These are phyloP conservation scores for Pachycephus smyrnensis DNA, from an alignment of 2,888 invertebrate genomes.

Conservation along the genomic window DNA sequence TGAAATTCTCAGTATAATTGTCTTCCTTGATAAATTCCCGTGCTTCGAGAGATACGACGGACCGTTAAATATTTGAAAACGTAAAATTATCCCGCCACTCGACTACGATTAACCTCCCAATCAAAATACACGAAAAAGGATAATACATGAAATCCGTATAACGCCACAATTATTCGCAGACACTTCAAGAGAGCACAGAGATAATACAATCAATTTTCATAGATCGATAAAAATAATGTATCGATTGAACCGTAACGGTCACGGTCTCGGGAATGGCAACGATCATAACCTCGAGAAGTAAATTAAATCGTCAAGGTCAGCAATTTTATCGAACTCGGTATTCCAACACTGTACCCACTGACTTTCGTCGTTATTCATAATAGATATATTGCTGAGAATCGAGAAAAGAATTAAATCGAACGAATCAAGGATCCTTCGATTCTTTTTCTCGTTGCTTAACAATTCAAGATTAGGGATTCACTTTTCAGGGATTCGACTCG, in stretches of 20 bases:
- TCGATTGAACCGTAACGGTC: neutral
- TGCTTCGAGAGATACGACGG: neutral
- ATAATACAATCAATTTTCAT: neutral
- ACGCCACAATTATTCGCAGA: neutral
- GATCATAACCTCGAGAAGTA: neutral
- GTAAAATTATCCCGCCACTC: neutral
- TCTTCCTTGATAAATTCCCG: neutral
- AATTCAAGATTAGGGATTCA: neutral
- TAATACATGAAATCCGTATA: neutral
- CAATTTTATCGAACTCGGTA: neutral
- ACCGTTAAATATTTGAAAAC: neutral
- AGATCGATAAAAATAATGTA: neutral
- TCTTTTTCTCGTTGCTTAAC: neutral
- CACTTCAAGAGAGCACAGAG: neutral
- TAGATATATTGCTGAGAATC: neutral
- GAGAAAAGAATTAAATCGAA: neutral
- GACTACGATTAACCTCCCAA: neutral
- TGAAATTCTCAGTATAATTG: neutral
- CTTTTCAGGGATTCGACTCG: neutral
- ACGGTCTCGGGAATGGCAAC: neutral
- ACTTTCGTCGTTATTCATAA: neutral
- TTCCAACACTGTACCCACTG: neutral
- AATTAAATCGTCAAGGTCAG: neutral
- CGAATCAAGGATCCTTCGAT: neutral
- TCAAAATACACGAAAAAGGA: no score